Base-by-base conservation (phyloP, 2,888 invertebrate genomes). In the Netelia virgata region DNA sequence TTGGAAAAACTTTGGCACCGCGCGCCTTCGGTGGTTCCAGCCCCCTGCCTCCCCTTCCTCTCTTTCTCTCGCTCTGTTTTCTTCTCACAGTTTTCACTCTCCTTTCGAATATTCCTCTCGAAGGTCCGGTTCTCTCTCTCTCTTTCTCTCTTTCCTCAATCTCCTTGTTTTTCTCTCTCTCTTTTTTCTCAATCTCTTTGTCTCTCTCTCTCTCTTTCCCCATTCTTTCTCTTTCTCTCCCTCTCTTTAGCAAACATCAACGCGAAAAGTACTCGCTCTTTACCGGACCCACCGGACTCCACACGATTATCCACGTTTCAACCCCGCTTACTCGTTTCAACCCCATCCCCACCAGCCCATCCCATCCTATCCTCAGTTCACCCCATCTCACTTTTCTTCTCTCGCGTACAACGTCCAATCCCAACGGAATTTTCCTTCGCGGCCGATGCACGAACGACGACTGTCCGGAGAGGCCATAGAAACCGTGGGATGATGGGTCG, bases 1-100 rank as follows among this genome's bases (percentile, higher is more conserved):
- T 86, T 75, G 82, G 77, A 74, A 79, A 83, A 78, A 85, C 81
- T 84, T 77, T 76, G 85, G 82, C 81, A 84, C 77, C 70, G 79
- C 23, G 68, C 23, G 28, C 55, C 75, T 66, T 73, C 68, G 73
- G 66, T 77, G 61, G 73, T 28, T 28, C 28, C 28, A 28, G 5
- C 28, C 28, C 3, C 28, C 28, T 5, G 5, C 5, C 28, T 0
- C 3, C 28, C 28, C 28, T 5, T 43, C 59, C 72, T 74, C 68
- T 70, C 64, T 74, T 75, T 66, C 55, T 72, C 81, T 23, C 81
- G 75, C 72, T 79, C 72, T 79, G 78, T 75, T 66, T 77, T 78
- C 63, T 66, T 57, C 63, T 55, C 70, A 64, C 23, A 70, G 63
- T 78, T 70, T 61, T 59, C 61, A 74, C 66, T 61, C 80, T 75